phyloP scores from a whole-genome alignment of 1,140 invertebrate genomes.

The Drosophila miranda region DNA sequence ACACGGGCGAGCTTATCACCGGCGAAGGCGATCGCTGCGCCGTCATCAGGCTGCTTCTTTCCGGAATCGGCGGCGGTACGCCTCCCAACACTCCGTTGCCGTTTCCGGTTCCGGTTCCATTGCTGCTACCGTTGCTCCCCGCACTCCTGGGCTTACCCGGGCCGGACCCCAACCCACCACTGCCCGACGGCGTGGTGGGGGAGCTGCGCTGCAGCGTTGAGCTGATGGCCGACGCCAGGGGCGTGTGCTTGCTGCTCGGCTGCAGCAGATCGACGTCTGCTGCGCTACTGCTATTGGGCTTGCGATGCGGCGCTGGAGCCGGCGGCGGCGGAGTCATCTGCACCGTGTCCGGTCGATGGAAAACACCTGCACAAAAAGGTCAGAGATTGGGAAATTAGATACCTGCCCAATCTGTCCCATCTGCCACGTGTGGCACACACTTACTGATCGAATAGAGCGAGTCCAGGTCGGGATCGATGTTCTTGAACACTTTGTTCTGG shows the following conservation, averaged over 20 bases:
- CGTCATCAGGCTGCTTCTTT: constrained; percentile 43
- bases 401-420: too few relatives aligned
- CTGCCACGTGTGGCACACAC: constrained; percentile 22
- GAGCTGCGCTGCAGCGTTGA: constrained; percentile 62
- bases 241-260: constrained; percentile 56
- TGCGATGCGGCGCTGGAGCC: constrained; percentile 78
- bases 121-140: constrained; percentile 47
- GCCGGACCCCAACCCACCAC: constrained; percentile 1
- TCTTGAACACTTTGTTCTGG: constrained; percentile 82
- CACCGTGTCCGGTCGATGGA: constrained; percentile 80
- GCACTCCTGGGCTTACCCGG: constrained; percentile 40
- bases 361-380: constrained; percentile 54
- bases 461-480: constrained; percentile 81
- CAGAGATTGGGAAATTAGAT: not conserved
- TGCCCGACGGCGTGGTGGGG: constrained; percentile 33
- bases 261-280: constrained; percentile 64
- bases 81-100: not conserved
- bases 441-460: constrained; percentile 81
- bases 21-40: constrained; percentile 63
- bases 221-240: constrained; percentile 45
- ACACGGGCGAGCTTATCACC: constrained; percentile 70
- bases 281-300: constrained; percentile 72
- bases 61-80: constrained; percentile 70
- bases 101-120: not conserved
- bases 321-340: constrained; percentile 81